Percentiles rank a stretch among this genome's conserved stretches.
Evolutionary conservation across 2,888 invertebrate species (phyloP).

Genomic region (Syritta pipiens): DNA sequence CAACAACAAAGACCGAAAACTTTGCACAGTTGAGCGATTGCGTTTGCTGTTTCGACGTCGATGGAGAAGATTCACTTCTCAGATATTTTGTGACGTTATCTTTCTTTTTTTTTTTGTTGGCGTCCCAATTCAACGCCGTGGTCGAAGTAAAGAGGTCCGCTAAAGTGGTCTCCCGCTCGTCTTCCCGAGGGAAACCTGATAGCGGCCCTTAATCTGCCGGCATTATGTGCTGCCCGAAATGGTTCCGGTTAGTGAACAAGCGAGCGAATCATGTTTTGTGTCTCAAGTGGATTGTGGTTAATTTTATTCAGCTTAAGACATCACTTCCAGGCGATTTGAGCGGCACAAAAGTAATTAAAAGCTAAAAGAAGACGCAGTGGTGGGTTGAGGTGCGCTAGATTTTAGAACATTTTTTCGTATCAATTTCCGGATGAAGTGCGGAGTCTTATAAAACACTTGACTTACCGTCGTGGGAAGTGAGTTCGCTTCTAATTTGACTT

Average conservation of each 20-base stretch:
- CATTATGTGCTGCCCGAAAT: slow-evolving; percentile 64
- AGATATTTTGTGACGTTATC: slow-evolving; percentile 38
- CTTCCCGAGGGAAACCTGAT: slow-evolving; percentile 49
- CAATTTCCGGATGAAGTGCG: too few species aligned
- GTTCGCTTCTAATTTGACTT: too few species aligned
- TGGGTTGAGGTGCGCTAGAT: too few species aligned
- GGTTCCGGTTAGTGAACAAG: slow-evolving; percentile 68
- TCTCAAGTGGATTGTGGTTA: slow-evolving; percentile 51
- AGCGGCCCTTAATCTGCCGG: slow-evolving; percentile 49
- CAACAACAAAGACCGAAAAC: too few species aligned
- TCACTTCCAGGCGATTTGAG: slow-evolving; percentile 60
- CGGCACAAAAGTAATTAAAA: slow-evolving; percentile 24
- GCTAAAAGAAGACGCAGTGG: too few species aligned
- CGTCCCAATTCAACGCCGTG: neutral
- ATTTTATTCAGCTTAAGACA: slow-evolving; percentile 58
- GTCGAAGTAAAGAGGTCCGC: slow-evolving; percentile 12
- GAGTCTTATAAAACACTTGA: too few species aligned
- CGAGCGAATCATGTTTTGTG: slow-evolving; percentile 66
- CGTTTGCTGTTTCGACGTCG: too few species aligned
- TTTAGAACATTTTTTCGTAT: too few species aligned
- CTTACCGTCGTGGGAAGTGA: too few species aligned
- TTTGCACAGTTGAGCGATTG: too few species aligned
- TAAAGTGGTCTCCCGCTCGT: too few species aligned
- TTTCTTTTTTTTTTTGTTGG: neutral
- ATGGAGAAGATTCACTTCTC: slow-evolving; percentile 37